Percentiles rank a stretch among this genome's conserved stretches.
phyloP scores from a whole-genome alignment of 2,113 vertebrate species.

The Turdus rufiventris region DNA sequence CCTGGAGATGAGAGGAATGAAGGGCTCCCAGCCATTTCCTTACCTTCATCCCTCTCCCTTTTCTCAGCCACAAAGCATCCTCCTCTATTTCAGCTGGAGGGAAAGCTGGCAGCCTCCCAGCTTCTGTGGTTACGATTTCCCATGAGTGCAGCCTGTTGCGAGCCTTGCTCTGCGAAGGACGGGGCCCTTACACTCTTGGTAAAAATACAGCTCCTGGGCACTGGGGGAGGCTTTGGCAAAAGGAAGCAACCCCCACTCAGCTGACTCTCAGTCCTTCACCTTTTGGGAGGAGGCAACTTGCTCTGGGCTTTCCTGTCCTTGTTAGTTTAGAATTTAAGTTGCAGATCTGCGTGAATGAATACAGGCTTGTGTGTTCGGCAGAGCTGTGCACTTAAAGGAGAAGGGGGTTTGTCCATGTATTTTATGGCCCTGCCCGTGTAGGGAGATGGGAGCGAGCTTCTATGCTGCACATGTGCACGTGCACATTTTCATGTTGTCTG shows the following conservation, averaged over 20 bases:
- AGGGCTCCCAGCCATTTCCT: neutral
- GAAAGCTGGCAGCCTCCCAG: conserved; percentile 20
- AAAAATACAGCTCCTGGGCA: neutral
- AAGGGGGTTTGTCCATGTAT: neutral
- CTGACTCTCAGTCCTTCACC: neutral
- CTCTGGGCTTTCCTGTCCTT: conserved; percentile 11
- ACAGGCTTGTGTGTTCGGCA: neutral
- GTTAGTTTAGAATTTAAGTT: neutral
- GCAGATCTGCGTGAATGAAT: neutral
- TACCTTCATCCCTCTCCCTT: neutral
- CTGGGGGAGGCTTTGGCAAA: neutral
- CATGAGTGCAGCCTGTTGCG: neutral
- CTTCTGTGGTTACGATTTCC: neutral
- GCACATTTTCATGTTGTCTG: conserved; percentile 34
- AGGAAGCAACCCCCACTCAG: neutral
- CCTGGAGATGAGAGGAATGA: conserved; percentile 54
- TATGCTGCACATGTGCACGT: neutral
- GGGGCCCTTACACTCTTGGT: neutral
- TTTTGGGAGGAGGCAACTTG: neutral
- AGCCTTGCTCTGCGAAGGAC: neutral
- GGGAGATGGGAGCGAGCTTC: neutral
- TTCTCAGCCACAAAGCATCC: neutral
- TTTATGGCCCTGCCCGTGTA: neutral
- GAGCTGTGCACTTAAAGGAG: neutral
- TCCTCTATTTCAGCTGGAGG: neutral